Evolutionary conservation across 2,797 vertebrate species (phyloP), one percentile per base, ranked within the genome.

Genomic region (Amazona ochrocephala): DNA sequence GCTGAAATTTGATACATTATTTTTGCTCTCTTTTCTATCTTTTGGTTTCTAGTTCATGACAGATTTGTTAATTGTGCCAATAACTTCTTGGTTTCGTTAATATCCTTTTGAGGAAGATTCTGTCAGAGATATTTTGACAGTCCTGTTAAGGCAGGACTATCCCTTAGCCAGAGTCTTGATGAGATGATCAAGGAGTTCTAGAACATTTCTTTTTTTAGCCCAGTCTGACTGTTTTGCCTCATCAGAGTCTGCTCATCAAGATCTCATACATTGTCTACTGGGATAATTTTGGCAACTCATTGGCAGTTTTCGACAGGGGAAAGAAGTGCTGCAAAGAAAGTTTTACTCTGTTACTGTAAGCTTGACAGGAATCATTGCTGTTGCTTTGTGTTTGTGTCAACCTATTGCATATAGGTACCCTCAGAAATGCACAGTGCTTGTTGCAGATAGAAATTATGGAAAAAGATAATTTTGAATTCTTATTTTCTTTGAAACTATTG

Each of bases 131-230:
- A 64, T 86, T 94, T 91, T 82, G 67, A 86, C 60, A 56, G 45
- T 47, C 26, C 44, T 26, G 13, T 66, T 89, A 76, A 73, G 44
- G 44, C 41, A 73, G 20, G 78, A 47, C 44, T 81, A 39, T 88
- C 44, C 27, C 89, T 91, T 81, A 65, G 34, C 22, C 42, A 68
- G n/a, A 61, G n/a, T 54, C 79, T 86, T 81, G 54, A 94, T 76
- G 54, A 94, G 62, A 78, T 3, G 5, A 80, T 70, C 89, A 80
- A 93, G 85, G 65, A 89, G 56, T 93, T 91, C 84, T 70, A 92
- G 92, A 83, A 86, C 18, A 6, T 76, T 86, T 93, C 84, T 67
- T 84, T 91, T 93, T 94, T 93, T 91, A 94, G 86, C 77, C 44
- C 92, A 54, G 78, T 81, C 66, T 91, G 84, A 37, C 75, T 75